phyloP scores from a whole-genome alignment of 1,140 invertebrate genomes.

The Lordiphosa collinella region DNA sequence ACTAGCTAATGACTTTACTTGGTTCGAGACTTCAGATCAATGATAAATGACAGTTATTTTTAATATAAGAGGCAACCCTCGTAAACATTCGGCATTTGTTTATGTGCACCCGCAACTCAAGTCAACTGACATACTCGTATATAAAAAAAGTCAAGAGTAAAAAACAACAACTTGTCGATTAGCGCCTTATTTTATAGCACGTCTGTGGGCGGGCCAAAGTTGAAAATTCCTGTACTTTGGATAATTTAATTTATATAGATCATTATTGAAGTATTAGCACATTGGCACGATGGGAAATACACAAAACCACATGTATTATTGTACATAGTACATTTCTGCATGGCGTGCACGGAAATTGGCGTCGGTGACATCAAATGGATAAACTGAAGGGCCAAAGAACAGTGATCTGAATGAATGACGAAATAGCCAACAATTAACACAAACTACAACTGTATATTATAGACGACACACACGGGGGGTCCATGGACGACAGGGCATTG shows the following conservation, averaged over 20 bases:
- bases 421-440: slow-evolving; percentile 14
- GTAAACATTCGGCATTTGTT: slow-evolving; percentile 17
- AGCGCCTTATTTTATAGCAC: slow-evolving; percentile 48
- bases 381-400: slow-evolving; percentile 10
- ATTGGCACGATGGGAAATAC: slow-evolving; percentile 34
- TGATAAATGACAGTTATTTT: no score
- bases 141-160: slow-evolving; percentile 5
- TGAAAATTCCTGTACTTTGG: slow-evolving; percentile 17
- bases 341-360: slow-evolving; percentile 18
- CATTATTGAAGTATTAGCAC: slow-evolving; percentile 22
- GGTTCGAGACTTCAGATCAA: no score
- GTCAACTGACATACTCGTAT: slow-evolving; percentile 54
- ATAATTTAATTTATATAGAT: slow-evolving; percentile 19
- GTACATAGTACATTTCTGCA: no score
- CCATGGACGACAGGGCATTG: neutral
- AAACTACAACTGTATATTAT: slow-evolving; percentile 30
- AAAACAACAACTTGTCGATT: slow-evolving; percentile 32
- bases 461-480: no score
- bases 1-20: no score
- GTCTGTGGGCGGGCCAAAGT: slow-evolving; percentile 56
- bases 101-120: slow-evolving; percentile 48
- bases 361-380: slow-evolving; percentile 40
- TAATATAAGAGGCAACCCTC: no score
- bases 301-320: no score
- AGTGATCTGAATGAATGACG: slow-evolving; percentile 39